These are phyloP conservation scores for Agrochola circellaris DNA, from an alignment of 2,888 invertebrate genomes.

Conservation along the genomic window DNA sequence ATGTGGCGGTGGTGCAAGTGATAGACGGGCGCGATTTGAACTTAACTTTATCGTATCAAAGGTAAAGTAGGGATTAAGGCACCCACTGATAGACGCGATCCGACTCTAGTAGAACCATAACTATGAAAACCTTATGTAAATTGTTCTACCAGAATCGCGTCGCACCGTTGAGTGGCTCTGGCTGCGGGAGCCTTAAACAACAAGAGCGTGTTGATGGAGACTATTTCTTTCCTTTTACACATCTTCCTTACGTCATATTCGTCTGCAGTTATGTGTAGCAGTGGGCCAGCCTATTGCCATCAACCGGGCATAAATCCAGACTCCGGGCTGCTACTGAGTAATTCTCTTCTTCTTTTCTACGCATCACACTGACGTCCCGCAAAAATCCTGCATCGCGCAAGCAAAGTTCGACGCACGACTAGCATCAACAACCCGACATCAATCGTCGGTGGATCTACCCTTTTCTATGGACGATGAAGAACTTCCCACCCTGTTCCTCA, in stretches of 20 bases:
- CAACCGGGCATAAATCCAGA: too few species aligned
- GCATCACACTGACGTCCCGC: background rate
- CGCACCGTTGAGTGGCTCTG: too few species aligned
- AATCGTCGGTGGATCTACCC: background rate
- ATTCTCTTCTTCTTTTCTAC: too few species aligned
- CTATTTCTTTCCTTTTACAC: background rate
- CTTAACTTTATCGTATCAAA: background rate
- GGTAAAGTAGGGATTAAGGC: background rate
- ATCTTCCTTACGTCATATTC: background rate
- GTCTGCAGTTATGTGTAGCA: too few species aligned
- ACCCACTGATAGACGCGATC: too few species aligned
- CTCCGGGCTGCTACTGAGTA: too few species aligned
- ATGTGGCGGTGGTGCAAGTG: constrained; percentile 60
- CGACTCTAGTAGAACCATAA: too few species aligned
- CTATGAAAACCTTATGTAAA: too few species aligned
- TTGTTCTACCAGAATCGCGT: too few species aligned
- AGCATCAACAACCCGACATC: background rate
- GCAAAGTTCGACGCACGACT: background rate
- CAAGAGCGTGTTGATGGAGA: background rate
- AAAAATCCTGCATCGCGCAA: background rate
- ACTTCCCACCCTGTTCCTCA: background rate
- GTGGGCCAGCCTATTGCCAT: too few species aligned
- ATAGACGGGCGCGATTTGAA: background rate
- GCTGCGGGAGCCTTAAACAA: background rate
- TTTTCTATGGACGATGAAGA: background rate